Evolutionary conservation across 1,140 invertebrate genomes (phyloP).

Genomic region (Eufriesea mexicana): DNA sequence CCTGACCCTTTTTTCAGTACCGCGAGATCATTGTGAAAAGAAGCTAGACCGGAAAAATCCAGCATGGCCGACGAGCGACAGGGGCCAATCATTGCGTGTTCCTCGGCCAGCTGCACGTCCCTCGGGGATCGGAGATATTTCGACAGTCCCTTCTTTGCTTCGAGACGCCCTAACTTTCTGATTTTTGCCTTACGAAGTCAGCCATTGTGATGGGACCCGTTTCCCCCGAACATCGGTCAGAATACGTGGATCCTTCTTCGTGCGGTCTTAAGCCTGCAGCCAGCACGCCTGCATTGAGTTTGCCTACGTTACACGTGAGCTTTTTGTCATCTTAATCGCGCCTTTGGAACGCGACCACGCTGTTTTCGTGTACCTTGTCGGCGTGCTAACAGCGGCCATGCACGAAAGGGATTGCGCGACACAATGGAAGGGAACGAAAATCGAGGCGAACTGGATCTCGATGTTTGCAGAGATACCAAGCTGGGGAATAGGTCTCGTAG

Average conservation of each 20-base stretch:
- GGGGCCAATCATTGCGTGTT: slow-evolving; percentile 75
- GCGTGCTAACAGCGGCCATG: not conserved
- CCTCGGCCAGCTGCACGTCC: slow-evolving; percentile 81
- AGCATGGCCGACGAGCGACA: slow-evolving; percentile 76
- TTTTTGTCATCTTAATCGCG: slow-evolving; percentile 50
- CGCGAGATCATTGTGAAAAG: slow-evolving; percentile 70
- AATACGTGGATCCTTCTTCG: slow-evolving; percentile 45
- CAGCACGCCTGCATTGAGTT: not conserved
- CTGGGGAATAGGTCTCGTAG: not conserved
- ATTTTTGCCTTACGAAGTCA: slow-evolving; percentile 83
- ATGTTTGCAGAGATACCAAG: not conserved
- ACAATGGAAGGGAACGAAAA: not conserved
- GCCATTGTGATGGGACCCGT: slow-evolving; percentile 79
- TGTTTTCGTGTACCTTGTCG: slow-evolving; percentile 8
- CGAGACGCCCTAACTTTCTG: slow-evolving; percentile 80
- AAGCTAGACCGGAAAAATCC: slow-evolving; percentile 80
- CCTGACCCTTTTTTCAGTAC: slow-evolving; percentile 57
- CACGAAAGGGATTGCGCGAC: not conserved
- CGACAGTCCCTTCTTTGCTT: slow-evolving; percentile 60
- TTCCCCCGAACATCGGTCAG: slow-evolving; percentile 35
- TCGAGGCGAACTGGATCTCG: not conserved
- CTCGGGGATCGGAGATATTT: slow-evolving; percentile 65
- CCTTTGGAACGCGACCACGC: slow-evolving; percentile 5
- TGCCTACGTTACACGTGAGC: slow-evolving; percentile 47
- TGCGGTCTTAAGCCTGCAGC: slow-evolving; percentile 63